A percentile compares a stretch with the other conserved stretches of the same genome.
phyloP scores from a whole-genome alignment of 2,888 invertebrate species.

The Prionchulus punctatus region DNA sequence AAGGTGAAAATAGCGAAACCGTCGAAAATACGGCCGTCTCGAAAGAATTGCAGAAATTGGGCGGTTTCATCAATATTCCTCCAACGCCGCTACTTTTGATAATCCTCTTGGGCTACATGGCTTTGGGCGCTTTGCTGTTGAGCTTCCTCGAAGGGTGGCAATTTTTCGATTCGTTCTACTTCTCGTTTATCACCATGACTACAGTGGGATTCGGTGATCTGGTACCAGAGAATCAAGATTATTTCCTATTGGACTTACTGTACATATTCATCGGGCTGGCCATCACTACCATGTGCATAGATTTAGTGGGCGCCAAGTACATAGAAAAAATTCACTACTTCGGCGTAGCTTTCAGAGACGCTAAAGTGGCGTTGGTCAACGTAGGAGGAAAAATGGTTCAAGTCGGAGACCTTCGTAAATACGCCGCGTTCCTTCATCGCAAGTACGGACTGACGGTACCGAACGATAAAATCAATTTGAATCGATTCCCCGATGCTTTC shows the following conservation, averaged over 20 bases:
- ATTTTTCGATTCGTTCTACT: constrained; percentile 77
- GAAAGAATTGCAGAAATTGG: constrained; percentile 15
- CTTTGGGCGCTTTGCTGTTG: constrained; percentile 77
- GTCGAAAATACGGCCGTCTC: constrained; percentile 1
- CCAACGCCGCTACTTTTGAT: constrained; percentile 71
- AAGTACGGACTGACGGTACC: constrained; percentile 10
- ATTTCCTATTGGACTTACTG: constrained; percentile 27
- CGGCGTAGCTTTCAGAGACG: constrained; percentile 26
- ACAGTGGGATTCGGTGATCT: constrained; percentile 30
- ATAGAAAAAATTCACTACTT: constrained; percentile 32
- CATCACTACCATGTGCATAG: constrained; percentile 33
- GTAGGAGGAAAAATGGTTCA: constrained; percentile 32
- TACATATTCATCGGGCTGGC: constrained; percentile 31
- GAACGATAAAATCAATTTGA: not conserved
- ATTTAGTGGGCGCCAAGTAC: constrained; percentile 31
- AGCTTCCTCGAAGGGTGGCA: constrained; percentile 82
- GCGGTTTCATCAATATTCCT: constrained; percentile 55
- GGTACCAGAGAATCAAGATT: constrained; percentile 25
- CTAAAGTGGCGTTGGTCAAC: constrained; percentile 29
- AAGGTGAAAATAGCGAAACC: not conserved
- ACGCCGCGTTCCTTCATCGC: constrained; percentile 26
- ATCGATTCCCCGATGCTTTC: constrained; percentile 17
- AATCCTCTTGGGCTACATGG: constrained; percentile 69
- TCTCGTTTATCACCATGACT: constrained; percentile 65
- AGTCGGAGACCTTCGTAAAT: constrained; percentile 28